Conservation (phyloP, 2,797 vertebrate species). For the Enteromius afrohamiltoni region DNA sequence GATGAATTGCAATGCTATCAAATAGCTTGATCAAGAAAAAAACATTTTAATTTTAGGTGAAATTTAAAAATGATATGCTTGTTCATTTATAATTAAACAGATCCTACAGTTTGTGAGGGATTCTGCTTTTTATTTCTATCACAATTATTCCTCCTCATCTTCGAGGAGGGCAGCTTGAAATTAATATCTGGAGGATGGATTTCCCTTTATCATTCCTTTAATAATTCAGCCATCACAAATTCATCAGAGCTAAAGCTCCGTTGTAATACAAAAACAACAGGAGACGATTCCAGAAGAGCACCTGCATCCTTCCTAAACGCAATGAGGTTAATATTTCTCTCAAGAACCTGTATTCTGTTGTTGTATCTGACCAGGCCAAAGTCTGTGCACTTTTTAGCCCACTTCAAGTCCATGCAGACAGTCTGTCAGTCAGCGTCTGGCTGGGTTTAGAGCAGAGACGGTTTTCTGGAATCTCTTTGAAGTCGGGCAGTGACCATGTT, state of each 20-base stretch:
- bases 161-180: conserved; percentile 2
- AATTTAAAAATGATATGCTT: neutral
- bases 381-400: neutral
- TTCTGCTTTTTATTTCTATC: neutral
- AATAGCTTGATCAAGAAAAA: neutral
- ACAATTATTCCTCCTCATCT: neutral
- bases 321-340: neutral
- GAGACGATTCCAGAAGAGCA: neutral
- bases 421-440: neutral
- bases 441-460: conserved; percentile 4
- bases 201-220: neutral
- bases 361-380: neutral
- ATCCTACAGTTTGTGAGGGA: neutral
- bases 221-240: neutral
- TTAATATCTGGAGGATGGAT: neutral
- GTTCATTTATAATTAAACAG: neutral
- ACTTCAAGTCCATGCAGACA: neutral
- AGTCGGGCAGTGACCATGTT: conserved; percentile 45
- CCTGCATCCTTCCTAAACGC: neutral
- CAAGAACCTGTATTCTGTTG: neutral
- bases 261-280: conserved; percentile 8
- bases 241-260: conserved; percentile 2
- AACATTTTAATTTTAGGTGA: neutral
- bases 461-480: conserved; percentile 35
- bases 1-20: neutral